These are phyloP conservation scores for Tinea pellionella DNA, from an alignment of 2,888 invertebrate genomes.

Conservation along the genomic window DNA sequence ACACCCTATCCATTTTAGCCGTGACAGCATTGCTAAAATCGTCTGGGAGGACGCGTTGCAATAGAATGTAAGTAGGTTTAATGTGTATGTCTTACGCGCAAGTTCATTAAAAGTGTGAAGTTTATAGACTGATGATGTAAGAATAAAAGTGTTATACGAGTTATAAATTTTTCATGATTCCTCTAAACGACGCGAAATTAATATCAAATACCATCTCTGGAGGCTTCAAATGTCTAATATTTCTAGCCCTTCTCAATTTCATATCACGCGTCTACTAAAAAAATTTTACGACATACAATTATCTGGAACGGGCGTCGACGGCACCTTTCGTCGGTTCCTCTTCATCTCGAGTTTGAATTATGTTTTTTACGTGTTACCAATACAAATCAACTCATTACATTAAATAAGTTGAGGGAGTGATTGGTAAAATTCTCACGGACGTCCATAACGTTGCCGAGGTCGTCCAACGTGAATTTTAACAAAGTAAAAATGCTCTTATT, in stretches of 20 bases:
- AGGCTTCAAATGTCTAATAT: not conserved
- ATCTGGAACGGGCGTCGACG: not conserved
- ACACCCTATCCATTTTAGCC: no score
- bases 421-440: slow-evolving; percentile 10
- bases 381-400: slow-evolving; percentile 11
- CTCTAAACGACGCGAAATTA: not conserved
- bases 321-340: not conserved
- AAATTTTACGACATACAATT: slow-evolving; percentile 2
- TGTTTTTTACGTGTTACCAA: slow-evolving; percentile 10
- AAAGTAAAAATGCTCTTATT: slow-evolving; percentile 3
- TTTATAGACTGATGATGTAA: not conserved
- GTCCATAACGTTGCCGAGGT: slow-evolving; percentile 1
- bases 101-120: not conserved
- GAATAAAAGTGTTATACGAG: not conserved
- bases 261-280: slow-evolving; percentile 5
- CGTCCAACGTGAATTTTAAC: slow-evolving; percentile 7
- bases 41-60: no score
- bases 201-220: not conserved
- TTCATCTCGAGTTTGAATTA: slow-evolving; percentile 9
- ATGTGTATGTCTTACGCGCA: no score
- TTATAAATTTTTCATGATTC: not conserved
- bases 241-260: not conserved
- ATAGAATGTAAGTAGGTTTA: no score
- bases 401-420: slow-evolving; percentile 2
- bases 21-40: no score